A percentile compares a stretch with the other conserved stretches of the same genome.
Conservation (phyloP, 2,113 vertebrate species). For the Ictalurus furcatus region DNA sequence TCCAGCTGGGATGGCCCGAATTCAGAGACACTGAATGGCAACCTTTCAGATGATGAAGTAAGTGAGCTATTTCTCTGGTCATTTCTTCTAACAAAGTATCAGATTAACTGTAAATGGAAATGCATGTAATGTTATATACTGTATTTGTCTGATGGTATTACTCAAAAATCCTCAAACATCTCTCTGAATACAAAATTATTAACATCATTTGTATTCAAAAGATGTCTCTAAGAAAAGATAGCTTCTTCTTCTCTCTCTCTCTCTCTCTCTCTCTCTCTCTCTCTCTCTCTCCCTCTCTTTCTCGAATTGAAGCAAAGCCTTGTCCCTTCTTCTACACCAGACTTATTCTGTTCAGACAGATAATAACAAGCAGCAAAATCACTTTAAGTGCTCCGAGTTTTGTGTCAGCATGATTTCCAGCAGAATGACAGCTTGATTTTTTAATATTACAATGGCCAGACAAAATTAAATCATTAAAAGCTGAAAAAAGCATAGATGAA, state of each 20-base stretch:
- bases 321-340: not conserved
- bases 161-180: not conserved
- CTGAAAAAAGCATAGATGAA: not conserved
- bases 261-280: not conserved
- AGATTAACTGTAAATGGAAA: not conserved
- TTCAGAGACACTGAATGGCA: constrained; percentile 83
- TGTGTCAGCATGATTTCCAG: constrained; percentile 18
- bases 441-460: not conserved
- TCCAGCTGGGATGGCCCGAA: constrained; percentile 83
- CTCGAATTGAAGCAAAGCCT: not conserved
- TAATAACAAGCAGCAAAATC: constrained; percentile 5
- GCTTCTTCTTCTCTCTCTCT: not conserved
- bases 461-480: not conserved
- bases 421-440: not conserved
- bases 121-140: not conserved
- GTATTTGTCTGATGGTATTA: not conserved
- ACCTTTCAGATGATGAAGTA: constrained; percentile 87
- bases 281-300: not conserved
- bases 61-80: not conserved
- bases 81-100: not conserved
- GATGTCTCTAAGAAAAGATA: not conserved
- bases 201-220: not conserved
- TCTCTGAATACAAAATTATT: not conserved
- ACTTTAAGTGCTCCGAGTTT: not conserved
- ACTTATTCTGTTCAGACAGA: not conserved